Percentiles rank a stretch among this genome's conserved stretches.
Conservation (phyloP, 2,113 vertebrate genomes). For the Scopus umbretta region DNA sequence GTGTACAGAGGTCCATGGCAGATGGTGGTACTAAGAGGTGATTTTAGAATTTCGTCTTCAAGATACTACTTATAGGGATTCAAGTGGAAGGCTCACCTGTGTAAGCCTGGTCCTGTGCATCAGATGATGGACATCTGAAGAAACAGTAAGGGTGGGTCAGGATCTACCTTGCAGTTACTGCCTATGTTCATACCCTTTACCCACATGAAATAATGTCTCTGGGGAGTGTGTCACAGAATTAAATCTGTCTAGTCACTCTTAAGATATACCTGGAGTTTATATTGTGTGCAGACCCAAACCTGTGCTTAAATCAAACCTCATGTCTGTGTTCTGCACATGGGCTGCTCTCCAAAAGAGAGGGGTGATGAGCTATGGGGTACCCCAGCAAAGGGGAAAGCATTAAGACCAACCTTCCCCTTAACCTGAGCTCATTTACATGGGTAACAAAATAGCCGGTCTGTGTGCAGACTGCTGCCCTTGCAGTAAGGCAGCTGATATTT, state of each 20-base stretch:
- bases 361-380: background rate
- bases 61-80: background rate
- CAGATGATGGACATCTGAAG: background rate
- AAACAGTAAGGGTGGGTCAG: background rate
- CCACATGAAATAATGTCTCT: background rate
- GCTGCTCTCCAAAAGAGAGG: background rate
- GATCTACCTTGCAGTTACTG: background rate
- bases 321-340: accelerated
- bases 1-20: background rate
- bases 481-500: background rate
- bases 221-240: background rate
- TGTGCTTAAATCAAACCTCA: background rate
- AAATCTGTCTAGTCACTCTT: background rate
- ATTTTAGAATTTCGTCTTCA: background rate
- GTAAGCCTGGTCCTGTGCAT: accelerated
- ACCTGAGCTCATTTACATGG: background rate
- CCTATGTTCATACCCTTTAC: background rate
- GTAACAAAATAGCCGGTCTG: accelerated
- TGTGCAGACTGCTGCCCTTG: background rate
- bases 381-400: background rate
- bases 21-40: no score
- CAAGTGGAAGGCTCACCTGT: accelerated
- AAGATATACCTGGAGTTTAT: background rate
- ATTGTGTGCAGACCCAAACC: background rate
- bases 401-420: background rate